Evolutionary conservation across 2,888 invertebrate species (phyloP), one percentile per base, ranked within the genome.

Genomic region (Subacronicta megacephala): DNA sequence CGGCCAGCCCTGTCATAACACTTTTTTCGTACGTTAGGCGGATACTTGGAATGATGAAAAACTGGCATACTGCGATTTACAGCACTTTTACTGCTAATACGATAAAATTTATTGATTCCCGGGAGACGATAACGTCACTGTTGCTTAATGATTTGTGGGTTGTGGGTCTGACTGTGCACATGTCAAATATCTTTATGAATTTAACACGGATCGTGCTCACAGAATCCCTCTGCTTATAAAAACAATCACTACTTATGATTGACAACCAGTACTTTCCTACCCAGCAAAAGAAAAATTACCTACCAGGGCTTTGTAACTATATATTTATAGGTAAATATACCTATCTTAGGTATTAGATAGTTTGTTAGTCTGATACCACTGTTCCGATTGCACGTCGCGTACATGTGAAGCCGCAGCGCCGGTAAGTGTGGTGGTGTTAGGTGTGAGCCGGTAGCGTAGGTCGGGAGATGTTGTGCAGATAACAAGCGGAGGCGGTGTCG

Each of bases 31-130:
- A 50, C 54, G 72, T 68, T 59, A 41, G 36, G 52, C 55, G 51
- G 67, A 72, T 88, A 85, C 85, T 60, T 56, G 81, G 87, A 85
- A 85, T 55, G 58, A 55, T 72, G 77, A 78, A 78, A 80, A 78
- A 78, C 49, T 70, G 60, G 38, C 43, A 40, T 41, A 60, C 49
- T 35, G 55, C 73, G 72, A 82, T 82, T 83, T 82, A 82, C 82
- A 72, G 56, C 81, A 71, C 72, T 70, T 67, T 77, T 81, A 82
- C 77, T 62, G 76, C 81, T 86, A 85, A 88, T 81, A 73, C 76
- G 81, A 83, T 83, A 83, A 77, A 78, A 87, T 87, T 86, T 83
- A 89, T 88, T 50, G 83, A 76, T 85, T 89, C 88, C 75, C 77
- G 84, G 84, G 84, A 85, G 82, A 62, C 70, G 62, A 66, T 61